phyloP scores from a whole-genome alignment of 2,888 invertebrate species.

The Patella ulyssiponensis region DNA sequence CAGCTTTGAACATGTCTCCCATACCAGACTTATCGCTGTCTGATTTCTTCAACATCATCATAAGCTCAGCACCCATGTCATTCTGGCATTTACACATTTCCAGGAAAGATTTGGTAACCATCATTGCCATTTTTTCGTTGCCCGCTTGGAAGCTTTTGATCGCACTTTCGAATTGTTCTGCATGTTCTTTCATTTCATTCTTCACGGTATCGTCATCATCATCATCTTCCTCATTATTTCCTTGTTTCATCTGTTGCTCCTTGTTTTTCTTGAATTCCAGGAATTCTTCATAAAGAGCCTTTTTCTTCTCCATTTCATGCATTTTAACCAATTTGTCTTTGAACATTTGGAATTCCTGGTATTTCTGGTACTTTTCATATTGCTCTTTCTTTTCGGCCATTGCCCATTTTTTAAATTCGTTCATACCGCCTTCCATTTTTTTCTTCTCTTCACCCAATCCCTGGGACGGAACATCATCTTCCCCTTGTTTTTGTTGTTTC shows the following conservation, averaged over 20 bases:
- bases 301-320: conserved; percentile 5
- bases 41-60: background rate
- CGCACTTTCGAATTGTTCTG: conserved; percentile 17
- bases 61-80: conserved; percentile 3
- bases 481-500: conserved; percentile 15
- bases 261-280: background rate
- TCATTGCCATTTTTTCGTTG: conserved; percentile 14
- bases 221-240: too few relatives aligned
- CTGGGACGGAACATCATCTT: background rate
- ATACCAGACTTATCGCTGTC: background rate
- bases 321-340: conserved; percentile 14
- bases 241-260: background rate
- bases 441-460: background rate
- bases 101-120: conserved; percentile 15
- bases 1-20: conserved; percentile 10
- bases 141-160: conserved; percentile 1
- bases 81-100: conserved; percentile 5
- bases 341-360: conserved; percentile 1
- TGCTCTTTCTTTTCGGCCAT: conserved; percentile 15
- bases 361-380: background rate
- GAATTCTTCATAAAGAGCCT: background rate
- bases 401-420: too few relatives aligned
- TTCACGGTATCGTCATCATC: too few relatives aligned
- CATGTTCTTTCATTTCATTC: conserved; percentile 3
- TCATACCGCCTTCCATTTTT: background rate